Evolutionary conservation across 2,888 invertebrate genomes (phyloP), one percentile per base, ranked within the genome.

Genomic region (Eupithecia dodoneata): DNA sequence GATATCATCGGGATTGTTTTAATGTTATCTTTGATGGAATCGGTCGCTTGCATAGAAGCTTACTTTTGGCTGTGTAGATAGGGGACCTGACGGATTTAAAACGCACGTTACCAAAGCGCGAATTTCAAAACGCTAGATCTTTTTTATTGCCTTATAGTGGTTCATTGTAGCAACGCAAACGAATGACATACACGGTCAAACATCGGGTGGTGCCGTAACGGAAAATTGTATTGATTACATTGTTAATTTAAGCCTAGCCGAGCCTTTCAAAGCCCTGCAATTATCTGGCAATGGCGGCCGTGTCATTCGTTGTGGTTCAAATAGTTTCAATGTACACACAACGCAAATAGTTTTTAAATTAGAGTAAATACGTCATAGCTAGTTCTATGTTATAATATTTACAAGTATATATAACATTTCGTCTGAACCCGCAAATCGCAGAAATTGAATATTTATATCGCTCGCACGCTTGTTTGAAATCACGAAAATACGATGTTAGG

Each of bases 181-280:
- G 5, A 13, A 18, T 47, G 18, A 47, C 69, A 44, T 45, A 47
- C 45, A 3, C n/a, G 10, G 69, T n/a, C 30, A n/a, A 13, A 30
- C 45, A 18, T 18, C 45, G 30, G 30, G 69, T 45, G 69, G 10
- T 18, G 69, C 72, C 72, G 72, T 59, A 72, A 71, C 70, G 70
- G 49, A 70, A 63, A 73, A 70, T 59, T 55, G 44, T 49, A 42
- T 77, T 73, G 65, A 70, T 71, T 76, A 49, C 65, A 73, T 73
- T 71, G 71, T 66, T 45, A 71, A 76, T 71, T 74, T 45, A 66
- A 76, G 49, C 76, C 72, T 70, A 18, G 18, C 59, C 67, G 52
- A 72, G 72, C 72, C 67, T 41, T 67, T 69, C 47, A 47, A 59
- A 44, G 15, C 72, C 12, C 47, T 30, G 63, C 10, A 75, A 66